Base-by-base conservation (phyloP, 2,113 vertebrate species). In the Recurvirostra avosetta region DNA sequence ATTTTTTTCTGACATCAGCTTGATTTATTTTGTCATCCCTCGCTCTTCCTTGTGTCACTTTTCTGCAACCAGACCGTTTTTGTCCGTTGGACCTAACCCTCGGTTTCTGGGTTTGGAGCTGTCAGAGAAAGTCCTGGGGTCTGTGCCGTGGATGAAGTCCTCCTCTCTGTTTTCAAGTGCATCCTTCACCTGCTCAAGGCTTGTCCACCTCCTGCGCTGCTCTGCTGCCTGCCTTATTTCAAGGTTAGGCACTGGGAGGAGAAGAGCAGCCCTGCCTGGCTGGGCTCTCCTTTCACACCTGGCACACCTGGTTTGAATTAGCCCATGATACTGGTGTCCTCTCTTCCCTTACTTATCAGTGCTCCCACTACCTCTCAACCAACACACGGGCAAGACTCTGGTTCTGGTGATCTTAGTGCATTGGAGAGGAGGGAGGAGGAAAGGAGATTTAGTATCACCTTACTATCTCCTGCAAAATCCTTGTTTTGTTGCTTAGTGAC, bases 401-500 rank as follows among this genome's bases (percentile, higher is more conserved):
- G 20, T 71, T 86, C 61, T 88, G 30, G 47, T 32, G 47, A 58
- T 55, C 50, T 30, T 12, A 43, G 52, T 38, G 36, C 29, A 22
- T 1, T 65, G 68, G 32, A 81, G 49, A 84, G 14, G 27, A 76
- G 9, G 47, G 38, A 62, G 20, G 26, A 92, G 52, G 66, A 71
- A 66, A 83, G 52, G 50, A 87, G 26, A 19, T 72, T 89, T 49
- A 56, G 40, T 55, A 52, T 73, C 89, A 91, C 70, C 77, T 87
- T 65, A 12, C 36, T 49, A 13, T 41, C 80, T 84, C 80, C 76
- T 86, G 68, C 43, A 89, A 84, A 95, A 91, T 58, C 58, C 1
- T 4, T 55, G 72, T 71, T 95, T 88, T 94, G 83, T 95, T 95
- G 95, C 92, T 95, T 95, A 75, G 84, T 89, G 95, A 94, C 95